phyloP scores from a whole-genome alignment of 2,888 invertebrate genomes.

The Caenorhabditis sp. region DNA sequence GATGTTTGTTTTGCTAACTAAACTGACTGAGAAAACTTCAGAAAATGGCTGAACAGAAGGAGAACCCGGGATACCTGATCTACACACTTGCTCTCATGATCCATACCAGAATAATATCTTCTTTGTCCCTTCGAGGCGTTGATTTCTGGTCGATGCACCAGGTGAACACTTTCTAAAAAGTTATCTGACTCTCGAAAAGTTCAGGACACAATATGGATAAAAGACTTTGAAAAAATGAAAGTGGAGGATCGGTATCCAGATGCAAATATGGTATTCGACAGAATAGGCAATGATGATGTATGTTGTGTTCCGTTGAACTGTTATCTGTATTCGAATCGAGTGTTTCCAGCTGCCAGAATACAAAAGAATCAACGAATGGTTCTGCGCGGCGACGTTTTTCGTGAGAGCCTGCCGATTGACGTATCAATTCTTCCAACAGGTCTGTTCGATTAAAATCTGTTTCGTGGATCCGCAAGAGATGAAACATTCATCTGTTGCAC shows the following conservation, averaged over 20 bases:
- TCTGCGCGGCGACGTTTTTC: conserved; percentile 50
- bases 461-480: neutral
- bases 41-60: neutral
- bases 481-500: neutral
- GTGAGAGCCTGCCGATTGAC: conserved; percentile 39
- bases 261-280: conserved; percentile 37
- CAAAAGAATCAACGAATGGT: conserved; percentile 32
- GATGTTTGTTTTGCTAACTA: neutral
- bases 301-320: no score
- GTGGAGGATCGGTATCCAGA: conserved; percentile 28
- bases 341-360: conserved; percentile 23
- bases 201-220: conserved; percentile 41
- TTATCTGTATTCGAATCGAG: neutral
- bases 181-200: neutral
- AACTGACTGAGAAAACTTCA: neutral
- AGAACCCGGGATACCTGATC: conserved; percentile 30
- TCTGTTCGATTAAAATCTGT: neutral
- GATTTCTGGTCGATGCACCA: conserved; percentile 58
- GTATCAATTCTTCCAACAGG: conserved; percentile 45
- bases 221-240: conserved; percentile 38
- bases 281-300: conserved; percentile 35
- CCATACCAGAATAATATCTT: conserved; percentile 38
- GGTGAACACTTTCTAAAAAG: conserved; percentile 8
- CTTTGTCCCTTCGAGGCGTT: conserved; percentile 24
- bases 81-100: conserved; percentile 30